phyloP scores from a whole-genome alignment of 35 echinoderm and acorn worm genomes.

The Holothuria glaberrima region DNA sequence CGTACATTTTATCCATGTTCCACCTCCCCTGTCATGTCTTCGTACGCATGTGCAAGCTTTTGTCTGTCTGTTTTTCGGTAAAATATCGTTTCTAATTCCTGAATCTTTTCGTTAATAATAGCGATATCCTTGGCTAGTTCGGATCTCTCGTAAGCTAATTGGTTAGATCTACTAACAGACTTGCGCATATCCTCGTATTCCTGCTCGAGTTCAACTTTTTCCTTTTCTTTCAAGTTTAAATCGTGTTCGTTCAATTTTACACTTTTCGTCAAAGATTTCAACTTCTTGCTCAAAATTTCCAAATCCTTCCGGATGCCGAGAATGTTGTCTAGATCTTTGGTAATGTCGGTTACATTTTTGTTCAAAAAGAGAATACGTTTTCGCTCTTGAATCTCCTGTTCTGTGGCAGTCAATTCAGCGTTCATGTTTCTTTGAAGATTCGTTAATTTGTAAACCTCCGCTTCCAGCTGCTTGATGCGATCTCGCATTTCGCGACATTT shows the following conservation, averaged over 20 bases:
- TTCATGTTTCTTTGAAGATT: slow-evolving; percentile 61
- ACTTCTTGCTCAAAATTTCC: slow-evolving; percentile 80
- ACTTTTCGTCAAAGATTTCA: slow-evolving; percentile 85
- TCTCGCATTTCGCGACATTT: slow-evolving; percentile 83
- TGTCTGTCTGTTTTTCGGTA: slow-evolving; percentile 85
- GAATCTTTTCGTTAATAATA: slow-evolving; percentile 91
- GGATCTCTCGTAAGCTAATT: slow-evolving; percentile 86
- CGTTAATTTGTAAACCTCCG: slow-evolving; percentile 72
- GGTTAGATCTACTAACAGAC: slow-evolving; percentile 81
- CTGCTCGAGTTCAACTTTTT: slow-evolving; percentile 68
- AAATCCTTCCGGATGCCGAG: slow-evolving; percentile 88
- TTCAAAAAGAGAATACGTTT: slow-evolving; percentile 74
- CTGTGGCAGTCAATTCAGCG: slow-evolving; percentile 68
- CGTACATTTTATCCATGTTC: background rate
- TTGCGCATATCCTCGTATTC: slow-evolving; percentile 74
- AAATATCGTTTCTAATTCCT: slow-evolving; percentile 88
- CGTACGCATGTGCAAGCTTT: slow-evolving; percentile 75
- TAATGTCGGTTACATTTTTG: slow-evolving; percentile 77
- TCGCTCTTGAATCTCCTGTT: slow-evolving; percentile 83
- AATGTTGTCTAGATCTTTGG: slow-evolving; percentile 76
- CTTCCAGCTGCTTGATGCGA: slow-evolving; percentile 73
- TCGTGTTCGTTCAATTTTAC: slow-evolving; percentile 82
- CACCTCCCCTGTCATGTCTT: slow-evolving; percentile 52
- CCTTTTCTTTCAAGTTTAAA: slow-evolving; percentile 66
- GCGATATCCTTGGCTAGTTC: slow-evolving; percentile 87